These are phyloP conservation scores for Oeneis ivallda DNA, from an alignment of 2,888 invertebrate species.

Conservation along the genomic window DNA sequence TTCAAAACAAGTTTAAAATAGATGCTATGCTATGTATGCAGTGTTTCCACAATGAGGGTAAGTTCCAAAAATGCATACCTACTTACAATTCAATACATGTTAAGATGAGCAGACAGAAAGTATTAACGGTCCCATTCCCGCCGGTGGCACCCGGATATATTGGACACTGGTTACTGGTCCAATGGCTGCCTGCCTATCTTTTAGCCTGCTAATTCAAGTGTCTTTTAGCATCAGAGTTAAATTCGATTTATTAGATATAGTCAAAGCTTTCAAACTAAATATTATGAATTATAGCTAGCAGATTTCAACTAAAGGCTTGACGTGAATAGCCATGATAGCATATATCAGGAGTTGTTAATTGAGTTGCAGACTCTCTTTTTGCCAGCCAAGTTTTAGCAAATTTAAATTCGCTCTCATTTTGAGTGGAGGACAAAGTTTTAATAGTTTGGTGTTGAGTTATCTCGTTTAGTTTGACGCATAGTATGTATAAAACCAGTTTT, in stretches of 20 bases:
- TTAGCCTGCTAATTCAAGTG: too few relatives aligned
- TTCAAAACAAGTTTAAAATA: too few relatives aligned
- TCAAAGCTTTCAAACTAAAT: background rate
- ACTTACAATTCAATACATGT: too few relatives aligned
- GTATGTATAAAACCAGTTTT: background rate
- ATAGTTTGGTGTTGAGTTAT: constrained; percentile 21
- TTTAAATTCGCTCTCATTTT: constrained; percentile 25
- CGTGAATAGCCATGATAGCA: constrained; percentile 20
- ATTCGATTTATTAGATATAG: background rate
- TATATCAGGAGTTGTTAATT: constrained; percentile 25
- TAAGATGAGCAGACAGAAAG: too few relatives aligned
- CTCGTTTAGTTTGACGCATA: constrained; percentile 8
- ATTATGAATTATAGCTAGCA: too few relatives aligned
- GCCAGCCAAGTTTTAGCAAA: constrained; percentile 16
- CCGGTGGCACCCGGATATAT: too few relatives aligned
- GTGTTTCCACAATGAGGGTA: too few relatives aligned
- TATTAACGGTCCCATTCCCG: too few relatives aligned
- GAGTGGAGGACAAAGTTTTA: constrained; percentile 22
- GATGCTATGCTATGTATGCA: too few relatives aligned
- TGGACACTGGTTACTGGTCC: too few relatives aligned
- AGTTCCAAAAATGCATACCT: too few relatives aligned
- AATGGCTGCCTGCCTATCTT: too few relatives aligned
- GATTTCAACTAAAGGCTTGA: constrained; percentile 4
- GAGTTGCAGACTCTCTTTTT: constrained; percentile 23
- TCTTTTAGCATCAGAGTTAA: background rate